phyloP scores from a whole-genome alignment of 1,140 invertebrate genomes.

The Nasonia vitripennis region DNA sequence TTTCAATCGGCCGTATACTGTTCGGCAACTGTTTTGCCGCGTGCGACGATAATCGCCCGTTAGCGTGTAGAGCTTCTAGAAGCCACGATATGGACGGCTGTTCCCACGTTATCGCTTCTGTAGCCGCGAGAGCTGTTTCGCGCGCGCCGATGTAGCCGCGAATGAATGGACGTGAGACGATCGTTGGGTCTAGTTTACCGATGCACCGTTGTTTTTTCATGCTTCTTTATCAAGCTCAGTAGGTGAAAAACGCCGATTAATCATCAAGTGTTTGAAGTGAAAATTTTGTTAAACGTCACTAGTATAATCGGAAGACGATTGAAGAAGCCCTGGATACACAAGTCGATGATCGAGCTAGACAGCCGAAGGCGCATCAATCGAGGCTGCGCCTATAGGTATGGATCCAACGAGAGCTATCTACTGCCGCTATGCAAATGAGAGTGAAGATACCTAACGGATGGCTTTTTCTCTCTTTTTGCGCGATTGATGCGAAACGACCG shows the following conservation, averaged over 20 bases:
- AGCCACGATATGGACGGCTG: constrained; percentile 16
- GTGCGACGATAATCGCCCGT: constrained; percentile 29
- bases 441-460: constrained; percentile 20
- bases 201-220: background rate
- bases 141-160: background rate
- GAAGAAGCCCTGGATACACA: too few species aligned
- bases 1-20: constrained; percentile 1
- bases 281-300: too few species aligned
- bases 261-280: too few species aligned
- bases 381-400: background rate
- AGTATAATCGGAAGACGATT: too few species aligned
- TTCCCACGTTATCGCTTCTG: constrained; percentile 32
- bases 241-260: too few species aligned
- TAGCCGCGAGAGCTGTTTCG: background rate
- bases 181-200: background rate
- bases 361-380: constrained; percentile 23
- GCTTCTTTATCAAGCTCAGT: too few species aligned
- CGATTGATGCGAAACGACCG: constrained; percentile 15
- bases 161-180: constrained; percentile 33
- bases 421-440: constrained; percentile 31
- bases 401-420: background rate
- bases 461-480: constrained; percentile 24
- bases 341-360: background rate
- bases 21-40: constrained; percentile 14
- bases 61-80: background rate